Conservation (phyloP, 2,113 vertebrate genomes). For the Eulemur rufifrons region DNA sequence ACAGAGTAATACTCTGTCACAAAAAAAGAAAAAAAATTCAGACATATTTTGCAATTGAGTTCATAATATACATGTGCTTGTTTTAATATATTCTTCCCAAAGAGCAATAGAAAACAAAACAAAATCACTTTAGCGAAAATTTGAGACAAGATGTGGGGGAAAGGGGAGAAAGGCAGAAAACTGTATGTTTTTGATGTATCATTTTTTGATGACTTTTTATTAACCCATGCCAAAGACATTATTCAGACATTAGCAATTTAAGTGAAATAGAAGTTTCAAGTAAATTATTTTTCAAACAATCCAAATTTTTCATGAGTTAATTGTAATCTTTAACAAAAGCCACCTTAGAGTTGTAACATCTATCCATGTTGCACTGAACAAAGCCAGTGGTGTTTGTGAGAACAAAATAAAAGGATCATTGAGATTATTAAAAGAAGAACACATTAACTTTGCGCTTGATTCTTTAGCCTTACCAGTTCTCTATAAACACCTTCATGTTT, state of each 20-base stretch:
- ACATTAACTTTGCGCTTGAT: neutral
- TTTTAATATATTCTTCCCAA: neutral
- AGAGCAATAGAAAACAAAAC: neutral
- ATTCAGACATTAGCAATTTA: neutral
- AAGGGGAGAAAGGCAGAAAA: neutral
- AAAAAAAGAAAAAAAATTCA: neutral
- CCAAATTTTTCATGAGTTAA: neutral
- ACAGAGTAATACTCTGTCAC: too few species aligned
- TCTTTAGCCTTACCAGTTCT: slow-evolving; percentile 91
- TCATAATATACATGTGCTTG: neutral
- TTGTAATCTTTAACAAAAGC: neutral
- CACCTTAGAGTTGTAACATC: neutral
- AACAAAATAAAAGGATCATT: neutral
- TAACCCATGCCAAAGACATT: neutral
- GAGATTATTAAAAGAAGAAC: neutral
- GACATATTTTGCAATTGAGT: neutral
- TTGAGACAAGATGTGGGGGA: neutral
- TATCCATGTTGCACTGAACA: neutral
- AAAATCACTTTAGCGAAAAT: slow-evolving; percentile 6
- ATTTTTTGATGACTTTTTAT: neutral
- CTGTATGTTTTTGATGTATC: neutral
- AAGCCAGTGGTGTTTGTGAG: neutral
- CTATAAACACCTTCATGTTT: slow-evolving; percentile 94
- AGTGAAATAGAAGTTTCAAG: neutral
- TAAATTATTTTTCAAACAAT: slow-evolving; percentile 20